Conservation (phyloP, 2,888 invertebrate genomes). For the Rhopalosiphum nymphaeae region DNA sequence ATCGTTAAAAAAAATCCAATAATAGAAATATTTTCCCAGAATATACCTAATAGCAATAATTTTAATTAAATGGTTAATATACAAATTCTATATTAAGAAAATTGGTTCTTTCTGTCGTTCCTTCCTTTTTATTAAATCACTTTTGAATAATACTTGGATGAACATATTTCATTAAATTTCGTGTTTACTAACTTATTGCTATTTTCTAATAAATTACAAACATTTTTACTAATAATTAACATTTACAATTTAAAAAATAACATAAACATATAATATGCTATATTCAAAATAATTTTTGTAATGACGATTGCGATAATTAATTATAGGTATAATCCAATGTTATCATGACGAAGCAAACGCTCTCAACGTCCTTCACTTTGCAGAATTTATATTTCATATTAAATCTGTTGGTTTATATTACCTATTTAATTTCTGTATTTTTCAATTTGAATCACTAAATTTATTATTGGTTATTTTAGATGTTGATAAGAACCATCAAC, state of each 20-base stretch:
- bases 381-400: neutral
- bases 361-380: neutral
- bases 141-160: neutral
- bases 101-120: neutral
- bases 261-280: neutral
- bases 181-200: neutral
- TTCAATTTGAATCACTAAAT: neutral
- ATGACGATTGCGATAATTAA: neutral
- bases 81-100: neutral
- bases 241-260: neutral
- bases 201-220: neutral
- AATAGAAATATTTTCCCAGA: neutral
- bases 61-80: neutral
- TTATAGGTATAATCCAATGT: neutral
- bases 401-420: neutral
- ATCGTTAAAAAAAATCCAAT: neutral
- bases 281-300: neutral
- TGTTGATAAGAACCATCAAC: neutral
- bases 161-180: neutral
- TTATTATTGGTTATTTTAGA: too few species aligned
- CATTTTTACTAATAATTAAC: neutral
- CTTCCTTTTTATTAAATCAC: neutral
- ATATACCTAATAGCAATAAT: neutral
- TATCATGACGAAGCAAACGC: neutral
- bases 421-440: neutral